Percentiles rank a stretch among this genome's conserved stretches.
Conservation (phyloP, 2,113 vertebrate genomes). For the Willisornis vidua region DNA sequence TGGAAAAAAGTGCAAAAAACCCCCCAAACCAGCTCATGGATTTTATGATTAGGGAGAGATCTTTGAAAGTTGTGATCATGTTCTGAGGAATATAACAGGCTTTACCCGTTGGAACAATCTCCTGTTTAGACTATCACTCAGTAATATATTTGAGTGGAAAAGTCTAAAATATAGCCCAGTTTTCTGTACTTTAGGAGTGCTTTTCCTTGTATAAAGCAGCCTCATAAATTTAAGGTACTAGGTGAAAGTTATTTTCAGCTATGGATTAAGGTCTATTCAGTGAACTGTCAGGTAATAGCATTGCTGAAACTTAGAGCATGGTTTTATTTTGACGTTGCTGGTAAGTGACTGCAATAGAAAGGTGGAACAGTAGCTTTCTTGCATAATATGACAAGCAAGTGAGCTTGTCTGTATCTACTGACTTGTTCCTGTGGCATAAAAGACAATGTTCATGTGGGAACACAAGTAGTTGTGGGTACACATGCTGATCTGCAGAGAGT, state of each 20-base stretch:
- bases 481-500: rapidly evolving
- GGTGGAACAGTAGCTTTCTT: not conserved
- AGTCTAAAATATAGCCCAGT: not conserved
- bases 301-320: not conserved
- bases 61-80: not conserved
- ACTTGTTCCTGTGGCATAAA: not conserved
- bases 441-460: not conserved
- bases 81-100: not conserved
- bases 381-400: not conserved
- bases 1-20: not conserved
- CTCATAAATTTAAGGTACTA: not conserved
- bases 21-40: rapidly evolving
- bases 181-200: not conserved
- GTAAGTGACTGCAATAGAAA: not conserved
- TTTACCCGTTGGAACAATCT: not conserved
- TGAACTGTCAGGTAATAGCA: not conserved
- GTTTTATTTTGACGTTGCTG: not conserved
- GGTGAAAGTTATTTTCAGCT: not conserved
- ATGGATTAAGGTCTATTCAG: not conserved
- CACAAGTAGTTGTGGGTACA: not conserved
- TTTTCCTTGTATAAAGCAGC: not conserved
- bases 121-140: not conserved
- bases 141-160: not conserved
- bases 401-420: not conserved
- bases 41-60: not conserved